Percentiles rank a stretch among this genome's conserved stretches.
Evolutionary conservation across 2,113 vertebrate species (phyloP).

Genomic region (Muntiacus muntjak): DNA sequence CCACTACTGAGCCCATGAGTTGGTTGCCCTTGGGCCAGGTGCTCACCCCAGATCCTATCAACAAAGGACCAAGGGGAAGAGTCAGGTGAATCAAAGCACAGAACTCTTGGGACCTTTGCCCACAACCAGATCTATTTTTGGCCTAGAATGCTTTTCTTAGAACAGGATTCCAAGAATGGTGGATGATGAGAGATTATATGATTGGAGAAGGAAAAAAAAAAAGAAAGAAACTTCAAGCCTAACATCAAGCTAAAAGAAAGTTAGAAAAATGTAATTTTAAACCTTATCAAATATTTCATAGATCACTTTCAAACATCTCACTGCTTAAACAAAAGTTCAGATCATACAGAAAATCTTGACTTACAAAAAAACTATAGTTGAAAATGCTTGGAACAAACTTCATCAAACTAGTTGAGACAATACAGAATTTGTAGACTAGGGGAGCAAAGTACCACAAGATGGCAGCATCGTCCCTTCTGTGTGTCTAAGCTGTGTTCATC

Average conservation of each 20-base stretch:
- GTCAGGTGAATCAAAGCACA: background rate
- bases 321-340: background rate
- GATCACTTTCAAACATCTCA: background rate
- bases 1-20: background rate
- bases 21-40: background rate
- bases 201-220: background rate
- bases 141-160: background rate
- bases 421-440: background rate
- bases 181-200: background rate
- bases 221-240: background rate
- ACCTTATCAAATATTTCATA: background rate
- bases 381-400: background rate
- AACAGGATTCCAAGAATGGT: background rate
- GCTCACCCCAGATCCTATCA: background rate
- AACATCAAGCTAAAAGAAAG: constrained; percentile 19
- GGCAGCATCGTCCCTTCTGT: constrained; percentile 35
- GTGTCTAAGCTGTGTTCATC: background rate
- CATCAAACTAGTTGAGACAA: background rate
- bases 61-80: background rate
- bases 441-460: constrained; percentile 45
- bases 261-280: background rate
- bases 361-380: background rate
- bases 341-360: background rate
- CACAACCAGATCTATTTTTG: background rate
- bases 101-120: background rate